Conservation (phyloP, 2,797 vertebrate genomes). For the Oreochromis grahami region DNA sequence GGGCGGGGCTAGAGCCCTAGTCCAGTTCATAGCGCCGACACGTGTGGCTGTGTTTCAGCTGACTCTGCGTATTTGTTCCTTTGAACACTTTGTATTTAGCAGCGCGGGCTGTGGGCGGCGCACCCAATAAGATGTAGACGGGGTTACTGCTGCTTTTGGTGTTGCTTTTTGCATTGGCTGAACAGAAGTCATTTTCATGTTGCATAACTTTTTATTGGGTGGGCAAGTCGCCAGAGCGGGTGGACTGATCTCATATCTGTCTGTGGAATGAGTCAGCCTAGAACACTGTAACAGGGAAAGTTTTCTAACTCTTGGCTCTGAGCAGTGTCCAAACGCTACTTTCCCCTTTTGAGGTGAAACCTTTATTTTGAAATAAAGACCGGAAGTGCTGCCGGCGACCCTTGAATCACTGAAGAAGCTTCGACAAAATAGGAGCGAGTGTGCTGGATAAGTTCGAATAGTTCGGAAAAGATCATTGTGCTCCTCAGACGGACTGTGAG, state of each 20-base stretch:
- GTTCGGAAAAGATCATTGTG: not conserved
- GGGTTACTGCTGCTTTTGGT: no score
- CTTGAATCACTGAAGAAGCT: accelerated
- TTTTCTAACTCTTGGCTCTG: accelerated
- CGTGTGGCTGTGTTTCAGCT: not conserved
- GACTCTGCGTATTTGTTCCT: accelerated
- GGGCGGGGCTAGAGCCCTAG: not conserved
- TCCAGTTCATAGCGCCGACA: not conserved
- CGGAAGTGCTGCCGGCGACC: not conserved
- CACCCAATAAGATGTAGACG: not conserved
- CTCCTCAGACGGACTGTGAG: not conserved
- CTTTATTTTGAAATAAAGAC: slow-evolving; percentile 31
- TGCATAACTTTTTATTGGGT: not conserved
- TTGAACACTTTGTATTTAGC: not conserved
- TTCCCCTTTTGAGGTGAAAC: not conserved
- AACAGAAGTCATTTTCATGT: accelerated
- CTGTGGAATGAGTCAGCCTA: not conserved
- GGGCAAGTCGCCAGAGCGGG: not conserved
- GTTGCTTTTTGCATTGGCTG: not conserved
- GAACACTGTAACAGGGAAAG: not conserved
- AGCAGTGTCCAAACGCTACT: not conserved
- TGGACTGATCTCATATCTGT: not conserved
- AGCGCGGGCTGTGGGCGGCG: not conserved
- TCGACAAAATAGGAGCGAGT: not conserved
- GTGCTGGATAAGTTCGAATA: not conserved